phyloP scores from a whole-genome alignment of 2,888 invertebrate genomes.

The Iselma pallidipennis region DNA sequence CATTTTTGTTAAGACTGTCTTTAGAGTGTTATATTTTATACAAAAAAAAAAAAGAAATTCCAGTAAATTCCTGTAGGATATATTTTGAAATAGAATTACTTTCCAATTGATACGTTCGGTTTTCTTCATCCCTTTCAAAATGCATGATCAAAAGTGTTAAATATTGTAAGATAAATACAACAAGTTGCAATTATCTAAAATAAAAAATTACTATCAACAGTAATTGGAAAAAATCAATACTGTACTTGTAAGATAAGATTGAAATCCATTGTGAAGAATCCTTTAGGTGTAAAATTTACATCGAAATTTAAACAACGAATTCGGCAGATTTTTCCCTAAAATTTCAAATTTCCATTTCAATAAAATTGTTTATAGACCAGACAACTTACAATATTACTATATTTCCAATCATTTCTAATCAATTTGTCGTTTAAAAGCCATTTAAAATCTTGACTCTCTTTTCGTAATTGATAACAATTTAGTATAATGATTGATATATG shows the following conservation, averaged over 20 bases:
- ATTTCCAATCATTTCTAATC: not conserved
- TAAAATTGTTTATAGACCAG: too few species aligned
- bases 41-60: not conserved
- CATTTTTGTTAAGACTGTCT: conserved; percentile 5
- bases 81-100: not conserved
- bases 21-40: not conserved
- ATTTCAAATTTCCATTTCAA: not conserved
- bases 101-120: not conserved
- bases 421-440: conserved; percentile 2
- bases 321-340: not conserved
- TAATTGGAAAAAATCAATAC: not conserved
- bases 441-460: conserved; percentile 13
- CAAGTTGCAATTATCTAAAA: conserved; percentile 22
- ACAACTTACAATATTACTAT: not conserved
- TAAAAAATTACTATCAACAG: not conserved
- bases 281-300: conserved; percentile 3
- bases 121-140: not conserved
- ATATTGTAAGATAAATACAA: conserved; percentile 15
- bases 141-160: conserved; percentile 15
- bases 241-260: conserved; percentile 3
- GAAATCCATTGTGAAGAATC: conserved; percentile 11
- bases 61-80: not conserved
- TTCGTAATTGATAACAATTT: conserved; percentile 4
- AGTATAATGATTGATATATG: conserved; percentile 17
- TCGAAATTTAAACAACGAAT: not conserved